A percentile compares a stretch with the other conserved stretches of the same genome.
These are phyloP conservation scores for Saturnia japonica DNA, from an alignment of 2,888 invertebrate species.

Conservation along the genomic window DNA sequence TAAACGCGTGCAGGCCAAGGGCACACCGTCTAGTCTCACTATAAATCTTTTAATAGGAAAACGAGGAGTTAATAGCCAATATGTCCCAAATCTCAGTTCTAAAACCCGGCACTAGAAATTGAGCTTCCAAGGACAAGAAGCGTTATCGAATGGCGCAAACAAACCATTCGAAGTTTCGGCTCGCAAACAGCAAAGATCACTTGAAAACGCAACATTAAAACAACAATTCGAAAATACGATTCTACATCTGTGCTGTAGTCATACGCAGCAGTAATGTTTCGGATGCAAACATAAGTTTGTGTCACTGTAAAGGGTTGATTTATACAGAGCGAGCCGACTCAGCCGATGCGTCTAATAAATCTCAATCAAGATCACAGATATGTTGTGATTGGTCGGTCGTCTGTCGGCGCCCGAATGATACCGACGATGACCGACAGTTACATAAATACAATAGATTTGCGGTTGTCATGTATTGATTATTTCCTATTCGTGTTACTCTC, in stretches of 20 bases:
- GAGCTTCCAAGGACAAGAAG: conserved; percentile 33
- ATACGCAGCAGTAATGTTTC: not conserved
- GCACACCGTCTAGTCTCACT: not conserved
- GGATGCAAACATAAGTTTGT: conserved; percentile 11
- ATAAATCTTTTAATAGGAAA: not conserved
- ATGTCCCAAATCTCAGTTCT: not conserved
- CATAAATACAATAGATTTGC: conserved; percentile 58
- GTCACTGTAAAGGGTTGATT: conserved; percentile 21
- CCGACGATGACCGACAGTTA: conserved; percentile 29
- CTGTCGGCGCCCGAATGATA: conserved; percentile 54
- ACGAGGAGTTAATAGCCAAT: not conserved
- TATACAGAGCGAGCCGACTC: conserved; percentile 51
- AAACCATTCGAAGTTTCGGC: conserved; percentile 41
- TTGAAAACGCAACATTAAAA: not conserved
- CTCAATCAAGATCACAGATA: conserved; percentile 76
- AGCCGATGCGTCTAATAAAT: conserved; percentile 70
- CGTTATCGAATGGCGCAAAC: conserved; percentile 52
- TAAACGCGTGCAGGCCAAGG: too few species aligned
- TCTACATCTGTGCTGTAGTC: not conserved
- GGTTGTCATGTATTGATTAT: conserved; percentile 63
- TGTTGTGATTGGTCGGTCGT: conserved; percentile 50
- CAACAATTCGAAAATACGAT: not conserved
- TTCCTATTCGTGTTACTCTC: conserved; percentile 27
- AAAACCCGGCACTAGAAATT: not conserved
- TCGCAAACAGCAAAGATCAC: conserved; percentile 37